A percentile compares a stretch with the other conserved stretches of the same genome.
phyloP scores from a whole-genome alignment of 2,888 invertebrate genomes.

The Athalia cordata region DNA sequence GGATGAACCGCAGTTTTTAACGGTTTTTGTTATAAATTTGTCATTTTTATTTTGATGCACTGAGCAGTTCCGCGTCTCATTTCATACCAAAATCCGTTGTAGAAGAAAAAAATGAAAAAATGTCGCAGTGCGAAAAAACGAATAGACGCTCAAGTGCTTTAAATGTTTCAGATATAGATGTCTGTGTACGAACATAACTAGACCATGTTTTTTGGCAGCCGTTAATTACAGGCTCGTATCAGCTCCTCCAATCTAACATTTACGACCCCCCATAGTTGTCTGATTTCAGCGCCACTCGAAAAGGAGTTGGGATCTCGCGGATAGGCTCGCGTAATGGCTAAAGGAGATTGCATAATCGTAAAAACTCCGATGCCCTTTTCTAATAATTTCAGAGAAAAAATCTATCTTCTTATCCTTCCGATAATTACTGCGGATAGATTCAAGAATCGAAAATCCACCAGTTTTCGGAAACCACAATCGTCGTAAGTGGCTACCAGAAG shows the following conservation, averaged over 20 bases:
- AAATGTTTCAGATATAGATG: background rate
- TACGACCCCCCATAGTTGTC: background rate
- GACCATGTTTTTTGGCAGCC: background rate
- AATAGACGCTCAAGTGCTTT: no score
- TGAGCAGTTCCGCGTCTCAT: background rate
- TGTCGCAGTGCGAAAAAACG: no score
- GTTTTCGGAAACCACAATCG: background rate
- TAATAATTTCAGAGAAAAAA: background rate
- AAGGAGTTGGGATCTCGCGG: background rate
- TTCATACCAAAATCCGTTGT: no score
- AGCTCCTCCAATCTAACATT: conserved; percentile 29
- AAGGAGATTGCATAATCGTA: background rate
- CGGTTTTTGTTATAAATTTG: background rate
- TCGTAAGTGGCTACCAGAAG: background rate
- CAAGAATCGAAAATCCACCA: background rate
- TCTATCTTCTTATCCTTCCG: background rate
- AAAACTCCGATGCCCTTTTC: background rate
- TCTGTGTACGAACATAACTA: background rate
- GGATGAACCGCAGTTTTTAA: no score
- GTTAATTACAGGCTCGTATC: conserved; percentile 42
- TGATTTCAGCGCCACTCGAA: background rate
- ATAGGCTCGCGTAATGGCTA: background rate
- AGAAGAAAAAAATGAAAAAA: no score
- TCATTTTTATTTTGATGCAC: background rate
- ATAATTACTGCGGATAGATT: background rate